Evolutionary conservation across 2,113 vertebrate species (phyloP).

Genomic region (Pleuronectes platessa): DNA sequence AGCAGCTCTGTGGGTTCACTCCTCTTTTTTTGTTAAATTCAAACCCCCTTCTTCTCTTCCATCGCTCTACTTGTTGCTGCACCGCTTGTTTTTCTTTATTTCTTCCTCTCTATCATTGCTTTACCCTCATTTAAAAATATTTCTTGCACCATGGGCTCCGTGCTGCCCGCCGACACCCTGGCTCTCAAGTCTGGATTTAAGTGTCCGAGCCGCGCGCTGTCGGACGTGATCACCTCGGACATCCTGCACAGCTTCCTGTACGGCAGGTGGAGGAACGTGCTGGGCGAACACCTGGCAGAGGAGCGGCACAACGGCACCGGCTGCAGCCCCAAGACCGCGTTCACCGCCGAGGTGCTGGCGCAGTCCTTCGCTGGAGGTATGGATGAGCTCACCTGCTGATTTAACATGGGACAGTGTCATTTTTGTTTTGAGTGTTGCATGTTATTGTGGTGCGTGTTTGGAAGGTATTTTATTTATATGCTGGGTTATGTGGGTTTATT

Average conservation of each 20-base stretch:
- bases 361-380: conserved; percentile 96
- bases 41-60: background rate
- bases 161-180: conserved; percentile 91
- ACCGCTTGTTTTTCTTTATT: background rate
- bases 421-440: background rate
- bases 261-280: conserved; percentile 95
- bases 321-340: conserved; percentile 89
- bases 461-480: background rate
- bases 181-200: conserved; percentile 92
- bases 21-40: background rate
- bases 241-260: conserved; percentile 97
- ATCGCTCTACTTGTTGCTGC: conserved; percentile 11
- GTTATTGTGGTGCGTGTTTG: background rate
- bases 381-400: conserved; percentile 23
- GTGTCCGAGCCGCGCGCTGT: conserved; percentile 87
- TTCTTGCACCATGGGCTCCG: conserved; percentile 87
- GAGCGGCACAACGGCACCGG: conserved; percentile 81
- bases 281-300: conserved; percentile 92
- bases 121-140: background rate
- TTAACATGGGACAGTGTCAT: background rate
- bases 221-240: conserved; percentile 96
- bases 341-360: conserved; percentile 96
- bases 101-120: background rate
- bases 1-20: conserved; percentile 23
- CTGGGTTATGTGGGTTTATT: background rate